Base-by-base conservation (phyloP, 1,140 invertebrate genomes). In the Parasteatoda tepidariorum region DNA sequence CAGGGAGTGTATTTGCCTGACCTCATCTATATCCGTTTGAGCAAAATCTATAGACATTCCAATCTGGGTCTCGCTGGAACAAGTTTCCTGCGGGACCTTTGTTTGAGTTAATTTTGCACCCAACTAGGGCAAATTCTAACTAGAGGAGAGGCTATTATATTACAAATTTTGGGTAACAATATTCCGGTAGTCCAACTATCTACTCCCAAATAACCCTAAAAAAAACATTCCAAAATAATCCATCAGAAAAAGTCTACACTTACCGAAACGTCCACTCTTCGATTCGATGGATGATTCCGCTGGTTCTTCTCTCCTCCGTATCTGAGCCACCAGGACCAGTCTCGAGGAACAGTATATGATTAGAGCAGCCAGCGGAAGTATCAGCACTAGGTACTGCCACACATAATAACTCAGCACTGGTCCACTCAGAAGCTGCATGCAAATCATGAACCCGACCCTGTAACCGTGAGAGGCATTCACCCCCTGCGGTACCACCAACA, bases 351-450 rank as follows among this genome's bases (percentile, higher is more conserved):
- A 86, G 13, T 85, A 83, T 7, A 85, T 57, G 28, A 86, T 31
- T 18, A 86, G 9, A n/a, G 74, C 61, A 0, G 85, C 84, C 41
- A 85, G 57, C 18, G 86, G 86, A 30, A 86, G 62, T n/a, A 85
- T 76, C 31, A 86, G n/a, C 1, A 86, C 76, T 24, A 85, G 59
- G 59, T 86, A 86, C 61, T 86, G 86, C 84, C 84, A 85, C 30
- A 78, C 67, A 15, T 86, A 84, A 28, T 85, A 85, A 76, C 81
- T 84, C 2, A 86, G 62, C 6, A 85, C 76, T 2, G 71, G 70
- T 1, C 68, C 68, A 31, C 73, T 83, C 4, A 86, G 57, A 24
- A 67, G 38, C 30, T 85, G 84, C 68, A 86, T 83, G 64, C 86
- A 86, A 15, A 86, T 74, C 78, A 86, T 84, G 55, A 86, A 84